Conservation (phyloP, 2,888 invertebrate species). For the Tipula lateralis region DNA sequence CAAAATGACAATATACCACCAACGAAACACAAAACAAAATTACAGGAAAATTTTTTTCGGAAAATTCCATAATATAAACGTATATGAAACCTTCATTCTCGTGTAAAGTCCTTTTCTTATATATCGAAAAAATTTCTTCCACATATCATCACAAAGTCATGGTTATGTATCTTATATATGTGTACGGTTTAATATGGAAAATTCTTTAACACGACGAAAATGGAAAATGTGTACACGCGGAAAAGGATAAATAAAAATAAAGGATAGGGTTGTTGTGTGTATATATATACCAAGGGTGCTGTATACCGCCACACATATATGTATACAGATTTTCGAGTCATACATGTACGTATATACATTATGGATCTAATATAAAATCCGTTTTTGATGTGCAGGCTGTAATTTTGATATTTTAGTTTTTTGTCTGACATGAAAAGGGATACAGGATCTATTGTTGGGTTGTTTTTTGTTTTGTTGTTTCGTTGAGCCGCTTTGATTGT, state of each 20-base stretch:
- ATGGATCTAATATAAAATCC: background rate
- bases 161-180: background rate
- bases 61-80: constrained; percentile 7
- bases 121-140: background rate
- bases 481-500: background rate
- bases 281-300: background rate
- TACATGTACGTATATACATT: background rate
- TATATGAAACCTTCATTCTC: background rate
- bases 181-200: background rate
- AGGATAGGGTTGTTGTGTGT: background rate
- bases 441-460: background rate
- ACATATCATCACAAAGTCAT: constrained; percentile 19
- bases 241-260: background rate
- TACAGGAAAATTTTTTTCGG: constrained; percentile 24
- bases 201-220: background rate
- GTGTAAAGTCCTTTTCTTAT: constrained; percentile 7
- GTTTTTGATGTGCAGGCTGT: constrained; percentile 4
- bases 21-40: background rate
- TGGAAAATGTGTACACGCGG: background rate
- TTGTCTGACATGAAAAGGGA: background rate
- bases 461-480: background rate
- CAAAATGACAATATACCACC: constrained; percentile 28
- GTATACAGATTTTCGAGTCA: background rate
- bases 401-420: background rate
- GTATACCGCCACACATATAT: background rate